phyloP scores from a whole-genome alignment of 30 jellyfish, hydroid and myxozoan genomes.

The Pseudorhiza aurosa region DNA sequence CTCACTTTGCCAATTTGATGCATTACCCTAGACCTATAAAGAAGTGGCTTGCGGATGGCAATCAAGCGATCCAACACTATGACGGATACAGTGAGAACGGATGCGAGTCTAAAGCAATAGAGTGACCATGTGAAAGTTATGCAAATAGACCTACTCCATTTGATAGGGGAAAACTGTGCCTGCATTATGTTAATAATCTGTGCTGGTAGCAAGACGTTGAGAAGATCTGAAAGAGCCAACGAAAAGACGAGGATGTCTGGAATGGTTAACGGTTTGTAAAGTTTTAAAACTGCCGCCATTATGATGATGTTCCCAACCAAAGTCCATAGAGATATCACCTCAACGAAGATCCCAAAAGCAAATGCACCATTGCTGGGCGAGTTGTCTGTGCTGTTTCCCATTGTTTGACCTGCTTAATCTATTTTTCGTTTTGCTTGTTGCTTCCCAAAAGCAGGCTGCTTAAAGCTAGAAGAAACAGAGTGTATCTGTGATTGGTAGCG shows the following conservation, averaged over 20 bases:
- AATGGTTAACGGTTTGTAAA: slow-evolving; percentile 77
- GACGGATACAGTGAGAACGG: slow-evolving; percentile 70
- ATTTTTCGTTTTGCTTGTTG: too few species aligned
- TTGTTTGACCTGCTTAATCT: too few species aligned
- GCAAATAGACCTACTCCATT: slow-evolving; percentile 57
- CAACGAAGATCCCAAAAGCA: slow-evolving; percentile 57
- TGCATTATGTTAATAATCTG: slow-evolving; percentile 54
- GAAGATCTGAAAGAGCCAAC: slow-evolving; percentile 69
- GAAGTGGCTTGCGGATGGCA: slow-evolving; percentile 67
- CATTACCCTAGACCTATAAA: slow-evolving; percentile 67
- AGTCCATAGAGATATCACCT: slow-evolving; percentile 43
- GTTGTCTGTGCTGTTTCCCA: neutral
- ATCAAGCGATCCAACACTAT: slow-evolving; percentile 70
- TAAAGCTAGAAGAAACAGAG: too few species aligned
- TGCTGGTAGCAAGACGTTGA: slow-evolving; percentile 57
- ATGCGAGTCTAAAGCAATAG: slow-evolving; percentile 54
- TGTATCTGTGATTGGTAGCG: too few species aligned
- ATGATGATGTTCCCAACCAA: slow-evolving; percentile 48
- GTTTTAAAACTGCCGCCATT: slow-evolving; percentile 47
- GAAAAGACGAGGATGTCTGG: slow-evolving; percentile 82
- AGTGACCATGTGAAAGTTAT: slow-evolving; percentile 49
- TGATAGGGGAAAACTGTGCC: slow-evolving; percentile 6
- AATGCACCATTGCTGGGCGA: neutral
- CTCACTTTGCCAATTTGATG: slow-evolving; percentile 51
- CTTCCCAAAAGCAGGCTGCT: too few species aligned